Base-by-base conservation (phyloP, 2,113 vertebrate species). In the Spilogale gracilis region DNA sequence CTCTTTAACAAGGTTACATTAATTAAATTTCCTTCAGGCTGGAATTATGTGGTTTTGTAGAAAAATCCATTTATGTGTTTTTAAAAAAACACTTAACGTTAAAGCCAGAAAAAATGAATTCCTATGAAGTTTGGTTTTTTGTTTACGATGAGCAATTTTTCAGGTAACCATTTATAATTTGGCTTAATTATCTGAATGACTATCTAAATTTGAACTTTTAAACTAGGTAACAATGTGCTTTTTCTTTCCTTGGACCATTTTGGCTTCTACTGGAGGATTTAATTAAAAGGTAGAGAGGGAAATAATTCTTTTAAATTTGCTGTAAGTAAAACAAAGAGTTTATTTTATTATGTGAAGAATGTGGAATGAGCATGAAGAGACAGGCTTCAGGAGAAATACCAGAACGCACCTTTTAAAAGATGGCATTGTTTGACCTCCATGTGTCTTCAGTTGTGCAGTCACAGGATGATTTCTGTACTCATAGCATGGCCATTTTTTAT, bases 71-170 rank as follows among this genome's bases (percentile, higher is more conserved):
- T 91, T 65, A 25, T 84, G 25, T 69, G 38, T 38, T 38, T 92
- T 60, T 74, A 4, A 91, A 76, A 32, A 88, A 71, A 30, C 3
- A 45, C 10, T 63, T 56, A 79, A 92, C 84, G 89, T 67, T 96
- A 97, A 96, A 98, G 96, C 86, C 93, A 97, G 67, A 89, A 88
- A 96, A 92, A 94, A 81, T 27, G 84, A 94, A 98, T 98, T 98
- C 82, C 81, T 96, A 45, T 92, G 89, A 93, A 90, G 61, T 93
- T 96, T 86, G 84, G 27, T 73, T n/a, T 83, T 95, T 92, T 81
- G 54, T 81, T 73, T 30, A 10, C 6, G 86, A 43, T 45, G 48
- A 74, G 21, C 63, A 89, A 5, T 82, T 95, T 96, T 95, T 94
- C 45, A 97, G 45, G 50, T 71, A 89, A 67, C 83, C 20, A 9